Percentiles rank a stretch among this genome's conserved stretches.
Evolutionary conservation across 2,113 vertebrate genomes (phyloP).

Genomic region (Myodes glareolus): DNA sequence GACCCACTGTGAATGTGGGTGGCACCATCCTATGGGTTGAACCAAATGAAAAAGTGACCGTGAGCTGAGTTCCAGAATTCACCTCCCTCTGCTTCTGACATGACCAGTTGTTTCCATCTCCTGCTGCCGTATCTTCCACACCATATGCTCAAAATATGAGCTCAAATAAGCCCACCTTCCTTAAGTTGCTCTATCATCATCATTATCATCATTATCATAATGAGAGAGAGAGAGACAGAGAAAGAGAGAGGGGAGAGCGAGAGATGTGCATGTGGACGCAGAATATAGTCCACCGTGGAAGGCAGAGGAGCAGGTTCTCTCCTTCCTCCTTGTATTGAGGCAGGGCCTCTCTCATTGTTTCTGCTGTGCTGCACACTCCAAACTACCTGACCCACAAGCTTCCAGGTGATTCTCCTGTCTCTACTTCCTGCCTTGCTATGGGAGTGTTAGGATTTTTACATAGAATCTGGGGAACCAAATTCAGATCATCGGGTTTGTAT

Average conservation of each 20-base stretch:
- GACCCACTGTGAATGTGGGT: neutral
- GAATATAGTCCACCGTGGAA: neutral
- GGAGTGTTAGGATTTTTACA: neutral
- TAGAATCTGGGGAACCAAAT: neutral
- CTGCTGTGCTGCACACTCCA: neutral
- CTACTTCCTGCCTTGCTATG: neutral
- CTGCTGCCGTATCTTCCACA: neutral
- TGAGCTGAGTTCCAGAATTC: neutral
- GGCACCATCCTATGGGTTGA: neutral
- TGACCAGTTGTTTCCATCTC: neutral
- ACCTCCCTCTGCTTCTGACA: neutral
- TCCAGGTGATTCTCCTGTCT: neutral
- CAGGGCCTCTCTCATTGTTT: neutral
- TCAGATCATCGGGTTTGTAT: neutral
- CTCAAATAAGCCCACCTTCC: neutral
- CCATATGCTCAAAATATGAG: neutral
- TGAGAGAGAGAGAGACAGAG: neutral
- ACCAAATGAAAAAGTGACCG: neutral
- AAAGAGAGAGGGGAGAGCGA: neutral
- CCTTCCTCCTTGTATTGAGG: neutral
- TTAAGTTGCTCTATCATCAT: neutral
- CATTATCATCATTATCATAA: too few relatives aligned
- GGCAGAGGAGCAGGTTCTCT: neutral
- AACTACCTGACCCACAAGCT: neutral
- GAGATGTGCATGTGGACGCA: neutral